These are phyloP conservation scores for Catharus bicknelli DNA, from an alignment of 2,113 vertebrate genomes.

Conservation along the genomic window DNA sequence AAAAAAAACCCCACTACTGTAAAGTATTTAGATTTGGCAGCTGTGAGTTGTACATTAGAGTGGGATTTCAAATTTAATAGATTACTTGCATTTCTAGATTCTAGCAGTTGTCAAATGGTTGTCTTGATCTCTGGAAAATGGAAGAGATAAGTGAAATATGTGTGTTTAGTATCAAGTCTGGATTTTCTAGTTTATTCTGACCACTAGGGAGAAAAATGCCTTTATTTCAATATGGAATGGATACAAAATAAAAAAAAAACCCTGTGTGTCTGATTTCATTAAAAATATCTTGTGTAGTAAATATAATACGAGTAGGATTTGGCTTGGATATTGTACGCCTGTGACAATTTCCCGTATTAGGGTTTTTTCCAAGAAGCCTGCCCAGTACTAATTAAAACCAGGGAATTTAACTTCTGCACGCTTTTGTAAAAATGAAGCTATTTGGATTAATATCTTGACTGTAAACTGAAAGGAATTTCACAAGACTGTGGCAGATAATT, in stretches of 20 bases:
- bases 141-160: not conserved
- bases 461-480: constrained; percentile 19
- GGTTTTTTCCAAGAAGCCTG: not conserved
- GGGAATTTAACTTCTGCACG: constrained; percentile 6
- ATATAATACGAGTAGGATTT: constrained; percentile 3
- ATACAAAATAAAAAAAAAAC: not conserved
- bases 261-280: not conserved
- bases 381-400: constrained; percentile 48
- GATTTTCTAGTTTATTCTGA: constrained; percentile 7
- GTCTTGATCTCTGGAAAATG: constrained; percentile 30
- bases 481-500: not conserved
- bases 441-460: constrained; percentile 28
- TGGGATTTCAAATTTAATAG: constrained; percentile 50
- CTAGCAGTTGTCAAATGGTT: constrained; percentile 23
- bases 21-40: constrained; percentile 21
- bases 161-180: constrained; percentile 8
- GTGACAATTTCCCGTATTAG: not conserved
- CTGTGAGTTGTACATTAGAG: constrained; percentile 5
- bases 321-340: not conserved
- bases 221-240: not conserved
- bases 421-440: constrained; percentile 13
- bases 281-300: constrained; percentile 15
- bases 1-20: not conserved
- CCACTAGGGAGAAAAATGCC: not conserved
- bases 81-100: constrained; percentile 49